These are phyloP conservation scores for Fukomys damarensis DNA, from an alignment of 2,113 vertebrate genomes.

Conservation along the genomic window DNA sequence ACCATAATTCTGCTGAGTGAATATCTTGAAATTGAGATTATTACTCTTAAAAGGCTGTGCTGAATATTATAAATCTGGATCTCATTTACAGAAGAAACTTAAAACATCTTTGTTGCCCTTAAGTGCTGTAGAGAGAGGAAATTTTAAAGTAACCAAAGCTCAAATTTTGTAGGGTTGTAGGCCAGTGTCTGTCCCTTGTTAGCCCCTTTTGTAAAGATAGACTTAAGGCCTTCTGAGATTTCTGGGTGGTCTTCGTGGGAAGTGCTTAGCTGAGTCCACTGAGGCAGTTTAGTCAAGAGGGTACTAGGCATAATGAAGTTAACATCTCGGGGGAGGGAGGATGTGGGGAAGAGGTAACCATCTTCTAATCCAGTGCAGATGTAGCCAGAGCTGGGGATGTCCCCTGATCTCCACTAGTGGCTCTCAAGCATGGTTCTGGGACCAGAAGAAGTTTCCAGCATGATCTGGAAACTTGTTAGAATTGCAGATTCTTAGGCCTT, in stretches of 20 bases:
- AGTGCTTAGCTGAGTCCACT: constrained; percentile 62
- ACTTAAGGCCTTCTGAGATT: constrained; percentile 55
- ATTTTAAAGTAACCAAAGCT: constrained; percentile 64
- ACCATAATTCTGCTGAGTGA: background rate
- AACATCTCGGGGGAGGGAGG: constrained; percentile 73
- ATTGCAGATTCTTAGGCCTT: background rate
- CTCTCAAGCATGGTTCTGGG: constrained; percentile 53
- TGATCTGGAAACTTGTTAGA: constrained; percentile 48
- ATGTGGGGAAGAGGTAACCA: constrained; percentile 67
- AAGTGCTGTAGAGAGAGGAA: constrained; percentile 51
- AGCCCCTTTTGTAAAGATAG: background rate
- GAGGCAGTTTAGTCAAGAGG: constrained; percentile 78
- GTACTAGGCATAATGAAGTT: constrained; percentile 75
- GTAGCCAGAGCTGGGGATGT: constrained; percentile 29
- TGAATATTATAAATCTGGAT: constrained; percentile 61
- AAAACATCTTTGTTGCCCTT: constrained; percentile 58
- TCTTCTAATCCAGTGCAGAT: constrained; percentile 77
- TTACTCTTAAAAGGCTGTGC: constrained; percentile 35
- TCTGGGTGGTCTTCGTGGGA: constrained; percentile 82
- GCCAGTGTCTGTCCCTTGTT: constrained; percentile 43
- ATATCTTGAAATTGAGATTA: background rate
- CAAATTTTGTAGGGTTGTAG: constrained; percentile 48
- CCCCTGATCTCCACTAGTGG: constrained; percentile 34
- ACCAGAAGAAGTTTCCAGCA: background rate
- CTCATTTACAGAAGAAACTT: constrained; percentile 65